phyloP scores from a whole-genome alignment of 2,113 vertebrate species.

The Hippocampus zosterae region DNA sequence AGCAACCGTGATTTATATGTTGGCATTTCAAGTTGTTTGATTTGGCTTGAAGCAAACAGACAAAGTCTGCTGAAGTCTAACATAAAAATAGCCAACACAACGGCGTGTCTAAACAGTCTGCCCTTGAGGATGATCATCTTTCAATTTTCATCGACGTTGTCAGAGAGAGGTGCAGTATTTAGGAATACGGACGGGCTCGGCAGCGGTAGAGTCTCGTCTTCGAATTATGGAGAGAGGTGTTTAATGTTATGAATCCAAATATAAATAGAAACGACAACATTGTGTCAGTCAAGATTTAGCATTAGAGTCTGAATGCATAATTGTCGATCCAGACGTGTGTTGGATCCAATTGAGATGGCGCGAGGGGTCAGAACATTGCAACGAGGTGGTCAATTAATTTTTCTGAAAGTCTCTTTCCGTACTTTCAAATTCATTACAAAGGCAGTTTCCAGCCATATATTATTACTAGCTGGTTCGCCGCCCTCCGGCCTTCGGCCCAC shows the following conservation, averaged over 20 bases:
- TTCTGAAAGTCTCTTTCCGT: no score
- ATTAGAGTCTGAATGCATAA: no score
- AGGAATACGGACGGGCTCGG: no score
- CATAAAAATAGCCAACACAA: neutral
- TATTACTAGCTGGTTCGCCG: no score
- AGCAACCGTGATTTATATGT: constrained; percentile 21
- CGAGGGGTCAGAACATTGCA: no score
- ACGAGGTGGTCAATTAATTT: no score
- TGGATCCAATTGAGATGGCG: no score
- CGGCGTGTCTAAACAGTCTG: neutral
- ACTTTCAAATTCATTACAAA: neutral
- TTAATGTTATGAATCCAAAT: neutral
- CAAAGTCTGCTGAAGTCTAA: neutral
- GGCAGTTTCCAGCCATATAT: neutral
- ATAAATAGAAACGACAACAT: neutral
- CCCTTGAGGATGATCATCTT: neutral
- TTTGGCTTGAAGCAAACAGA: neutral
- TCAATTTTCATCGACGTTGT: neutral
- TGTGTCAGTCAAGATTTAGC: no score
- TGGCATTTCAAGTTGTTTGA: neutral
- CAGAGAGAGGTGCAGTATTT: neutral
- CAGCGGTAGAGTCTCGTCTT: no score
- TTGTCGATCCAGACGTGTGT: no score
- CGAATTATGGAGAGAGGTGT: no score
- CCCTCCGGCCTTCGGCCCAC: no score